Evolutionary conservation across 2,797 vertebrate genomes (phyloP).

Genomic region (Acrocephalus scirpaceus): DNA sequence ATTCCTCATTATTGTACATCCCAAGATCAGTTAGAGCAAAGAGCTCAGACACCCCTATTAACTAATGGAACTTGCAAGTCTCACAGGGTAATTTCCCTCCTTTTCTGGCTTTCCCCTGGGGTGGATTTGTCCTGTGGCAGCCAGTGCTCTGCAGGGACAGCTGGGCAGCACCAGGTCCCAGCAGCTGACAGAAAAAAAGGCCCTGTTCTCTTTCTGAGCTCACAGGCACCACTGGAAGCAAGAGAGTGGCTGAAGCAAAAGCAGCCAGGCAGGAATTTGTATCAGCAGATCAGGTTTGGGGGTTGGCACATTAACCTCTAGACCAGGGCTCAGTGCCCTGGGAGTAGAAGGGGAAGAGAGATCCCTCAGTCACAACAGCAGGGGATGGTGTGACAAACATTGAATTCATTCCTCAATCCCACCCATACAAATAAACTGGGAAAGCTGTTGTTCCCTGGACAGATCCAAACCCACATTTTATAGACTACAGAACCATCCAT

Average conservation of each 20-base stretch:
- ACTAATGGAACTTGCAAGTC: neutral
- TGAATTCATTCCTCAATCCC: neutral
- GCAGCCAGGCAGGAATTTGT: neutral
- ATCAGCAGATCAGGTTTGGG: neutral
- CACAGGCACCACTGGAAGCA: neutral
- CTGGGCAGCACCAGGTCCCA: neutral
- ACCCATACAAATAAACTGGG: neutral
- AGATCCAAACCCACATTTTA: neutral
- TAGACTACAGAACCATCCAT: neutral
- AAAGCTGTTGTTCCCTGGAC: neutral
- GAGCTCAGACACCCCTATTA: neutral
- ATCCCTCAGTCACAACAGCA: neutral
- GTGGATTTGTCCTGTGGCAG: neutral
- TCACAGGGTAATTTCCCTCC: neutral
- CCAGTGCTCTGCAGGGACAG: neutral
- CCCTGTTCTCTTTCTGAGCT: neutral
- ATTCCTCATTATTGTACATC: neutral
- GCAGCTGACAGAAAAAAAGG: neutral
- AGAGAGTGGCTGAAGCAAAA: neutral
- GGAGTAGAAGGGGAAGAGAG: neutral
- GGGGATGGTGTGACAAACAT: accelerated
- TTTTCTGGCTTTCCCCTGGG: neutral
- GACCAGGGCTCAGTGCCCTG: neutral
- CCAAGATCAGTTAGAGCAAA: neutral
- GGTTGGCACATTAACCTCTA: neutral